A percentile compares a stretch with the other conserved stretches of the same genome.
Conservation (phyloP, 2,888 invertebrate genomes). For the Leuctra nigra region DNA sequence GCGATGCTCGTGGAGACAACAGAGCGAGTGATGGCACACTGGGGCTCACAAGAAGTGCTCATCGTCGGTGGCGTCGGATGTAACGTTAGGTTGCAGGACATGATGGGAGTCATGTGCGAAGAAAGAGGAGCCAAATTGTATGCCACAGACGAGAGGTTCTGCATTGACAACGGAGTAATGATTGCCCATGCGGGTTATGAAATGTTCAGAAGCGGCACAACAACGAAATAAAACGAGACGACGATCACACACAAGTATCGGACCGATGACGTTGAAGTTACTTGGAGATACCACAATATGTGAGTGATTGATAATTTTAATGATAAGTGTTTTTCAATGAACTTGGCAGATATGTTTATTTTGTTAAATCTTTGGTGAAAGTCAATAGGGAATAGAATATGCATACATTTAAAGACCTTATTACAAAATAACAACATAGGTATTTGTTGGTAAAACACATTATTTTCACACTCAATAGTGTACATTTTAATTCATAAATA, state of each 20-base stretch:
- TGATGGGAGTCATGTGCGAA: slow-evolving; percentile 93
- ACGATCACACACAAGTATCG: slow-evolving; percentile 84
- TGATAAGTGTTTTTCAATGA: too few relatives aligned
- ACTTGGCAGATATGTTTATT: too few relatives aligned
- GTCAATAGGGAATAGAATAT: too few relatives aligned
- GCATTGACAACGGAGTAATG: slow-evolving; percentile 99
- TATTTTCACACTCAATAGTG: too few relatives aligned
- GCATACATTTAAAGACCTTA: too few relatives aligned
- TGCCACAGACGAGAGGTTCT: slow-evolving; percentile 96
- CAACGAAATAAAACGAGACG: slow-evolving; percentile 73
- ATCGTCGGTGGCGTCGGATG: slow-evolving; percentile 57
- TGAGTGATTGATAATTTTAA: too few relatives aligned
- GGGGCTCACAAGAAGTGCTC: slow-evolving; percentile 75
- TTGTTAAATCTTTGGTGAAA: too few relatives aligned
- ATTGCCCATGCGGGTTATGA: slow-evolving; percentile 95
- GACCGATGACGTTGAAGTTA: slow-evolving; percentile 81
- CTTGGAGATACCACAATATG: slow-evolving; percentile 55
- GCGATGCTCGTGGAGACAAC: slow-evolving; percentile 99
- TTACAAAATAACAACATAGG: too few relatives aligned
- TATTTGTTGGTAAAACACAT: too few relatives aligned
- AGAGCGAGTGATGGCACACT: slow-evolving; percentile 97
- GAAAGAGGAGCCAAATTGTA: slow-evolving; percentile 84
- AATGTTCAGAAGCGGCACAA: slow-evolving; percentile 67
- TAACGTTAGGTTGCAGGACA: slow-evolving; percentile 61
- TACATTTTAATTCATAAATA: too few relatives aligned